These are phyloP conservation scores for Brachyhypopomus occidentalis DNA, from an alignment of 2,113 vertebrate genomes.

Conservation along the genomic window DNA sequence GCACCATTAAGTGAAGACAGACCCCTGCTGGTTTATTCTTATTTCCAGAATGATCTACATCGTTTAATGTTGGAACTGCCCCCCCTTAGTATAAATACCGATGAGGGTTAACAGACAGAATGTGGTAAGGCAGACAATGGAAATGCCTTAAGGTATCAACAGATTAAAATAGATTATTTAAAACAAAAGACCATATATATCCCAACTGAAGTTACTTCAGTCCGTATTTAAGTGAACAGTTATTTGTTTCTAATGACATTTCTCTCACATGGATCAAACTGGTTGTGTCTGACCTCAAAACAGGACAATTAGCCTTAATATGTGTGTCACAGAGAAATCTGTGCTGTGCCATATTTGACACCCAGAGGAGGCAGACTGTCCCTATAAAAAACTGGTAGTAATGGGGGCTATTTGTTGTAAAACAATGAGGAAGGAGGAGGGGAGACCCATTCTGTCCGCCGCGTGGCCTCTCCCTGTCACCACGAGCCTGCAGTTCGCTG, in stretches of 20 bases:
- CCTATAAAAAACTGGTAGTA: conserved; percentile 43
- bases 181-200: conserved; percentile 23
- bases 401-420: conserved; percentile 75
- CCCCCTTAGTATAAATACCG: conserved; percentile 20
- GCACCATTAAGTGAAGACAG: conserved; percentile 21
- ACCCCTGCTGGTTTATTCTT: conserved; percentile 3
- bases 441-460: conserved; percentile 65
- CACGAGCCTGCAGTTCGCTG: conserved; percentile 75
- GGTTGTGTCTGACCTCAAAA: conserved; percentile 15
- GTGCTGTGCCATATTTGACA: conserved; percentile 17
- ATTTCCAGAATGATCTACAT: conserved; percentile 2
- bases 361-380: conserved; percentile 34
- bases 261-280: not conserved
- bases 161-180: conserved; percentile 32
- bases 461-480: conserved; percentile 69
- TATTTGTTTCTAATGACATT: conserved; percentile 5
- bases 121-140: conserved; percentile 25
- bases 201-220: not conserved
- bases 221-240: not conserved
- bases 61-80: not conserved
- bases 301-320: conserved; percentile 25
- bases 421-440: conserved; percentile 70
- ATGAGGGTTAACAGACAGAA: conserved; percentile 7
- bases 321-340: conserved; percentile 11
- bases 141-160: conserved; percentile 22